Evolutionary conservation across 2,113 vertebrate genomes (phyloP).

Genomic region (Telmatochromis bifrenatus): DNA sequence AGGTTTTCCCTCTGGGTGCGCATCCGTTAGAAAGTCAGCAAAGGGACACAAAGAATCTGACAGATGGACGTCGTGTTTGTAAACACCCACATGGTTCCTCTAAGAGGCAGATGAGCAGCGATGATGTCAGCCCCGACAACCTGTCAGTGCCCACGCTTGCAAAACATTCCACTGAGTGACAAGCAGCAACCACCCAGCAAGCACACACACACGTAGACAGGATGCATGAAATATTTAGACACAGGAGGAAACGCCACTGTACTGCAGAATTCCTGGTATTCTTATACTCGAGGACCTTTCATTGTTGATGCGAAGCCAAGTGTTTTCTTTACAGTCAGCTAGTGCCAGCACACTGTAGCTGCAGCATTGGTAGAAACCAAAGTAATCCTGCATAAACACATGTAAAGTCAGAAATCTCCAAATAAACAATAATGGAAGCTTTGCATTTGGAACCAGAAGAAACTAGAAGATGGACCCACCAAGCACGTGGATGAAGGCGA

Average conservation of each 20-base stretch:
- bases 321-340: background rate
- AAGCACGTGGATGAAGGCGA: background rate
- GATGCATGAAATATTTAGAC: constrained; percentile 51
- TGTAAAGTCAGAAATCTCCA: background rate
- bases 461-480: background rate
- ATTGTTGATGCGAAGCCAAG: background rate
- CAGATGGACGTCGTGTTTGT: background rate
- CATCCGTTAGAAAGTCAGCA: background rate
- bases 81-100: background rate
- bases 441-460: background rate
- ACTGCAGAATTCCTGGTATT: constrained; percentile 47
- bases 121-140: constrained; percentile 15
- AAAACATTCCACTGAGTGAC: constrained; percentile 27
- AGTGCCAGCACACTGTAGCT: background rate
- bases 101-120: background rate
- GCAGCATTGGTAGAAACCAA: background rate
- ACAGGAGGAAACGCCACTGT: constrained; percentile 36
- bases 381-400: background rate
- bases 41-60: background rate
- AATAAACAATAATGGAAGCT: background rate
- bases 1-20: background rate
- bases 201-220: constrained; percentile 9
- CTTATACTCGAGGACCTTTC: constrained; percentile 13
- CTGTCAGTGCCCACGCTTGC: constrained; percentile 23
- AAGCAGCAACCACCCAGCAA: background rate